Evolutionary conservation across 2,113 vertebrate species (phyloP), one percentile per base, ranked within the genome.

Genomic region (Oxyruncus cristatus): DNA sequence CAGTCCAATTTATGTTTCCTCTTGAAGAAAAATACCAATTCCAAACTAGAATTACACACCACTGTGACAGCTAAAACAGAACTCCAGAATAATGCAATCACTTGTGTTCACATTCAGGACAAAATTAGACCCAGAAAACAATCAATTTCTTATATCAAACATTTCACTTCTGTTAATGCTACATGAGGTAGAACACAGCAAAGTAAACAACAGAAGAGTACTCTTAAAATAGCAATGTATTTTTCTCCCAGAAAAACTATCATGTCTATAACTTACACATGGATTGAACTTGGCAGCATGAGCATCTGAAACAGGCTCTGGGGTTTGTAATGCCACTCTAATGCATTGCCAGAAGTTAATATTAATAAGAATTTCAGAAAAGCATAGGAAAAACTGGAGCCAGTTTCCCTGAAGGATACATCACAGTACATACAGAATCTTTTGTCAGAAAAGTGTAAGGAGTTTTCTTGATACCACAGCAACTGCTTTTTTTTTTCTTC

Each of bases 281-380:
- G 86, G 61, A 96, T 94, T 93, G 56, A 93, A 90, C 24, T 52
- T 94, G 85, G 89, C 94, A 97, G 83, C 85, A 70, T 50, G 78
- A 97, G 88, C 88, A 93, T 86, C 66, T 84, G 49, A 89, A 97
- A 88, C 42, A 95, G 56, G 87, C 75, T 88, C 49, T 91, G 66
- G 79, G 49, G 27, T 92, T 79, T 82, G 32, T 56, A 72, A 91
- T 83, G 79, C 67, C 61, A 90, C 77, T 76, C 71, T 46, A 83
- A 95, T 71, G 70, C 46, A 85, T 9, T 88, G 87, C 39, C 78
- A 63, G 53, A 83, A 96, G 91, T 81, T 87, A 83, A 52, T 88
- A 88, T 65, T 72, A 70, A 47, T 35, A 94, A 61, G 66, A 49
- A 66, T 71, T 63, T 61, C 70, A 93, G 66, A 71, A 49, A 52